phyloP scores from a whole-genome alignment of 2,113 vertebrate species.

The Hemibagrus wyckioides region DNA sequence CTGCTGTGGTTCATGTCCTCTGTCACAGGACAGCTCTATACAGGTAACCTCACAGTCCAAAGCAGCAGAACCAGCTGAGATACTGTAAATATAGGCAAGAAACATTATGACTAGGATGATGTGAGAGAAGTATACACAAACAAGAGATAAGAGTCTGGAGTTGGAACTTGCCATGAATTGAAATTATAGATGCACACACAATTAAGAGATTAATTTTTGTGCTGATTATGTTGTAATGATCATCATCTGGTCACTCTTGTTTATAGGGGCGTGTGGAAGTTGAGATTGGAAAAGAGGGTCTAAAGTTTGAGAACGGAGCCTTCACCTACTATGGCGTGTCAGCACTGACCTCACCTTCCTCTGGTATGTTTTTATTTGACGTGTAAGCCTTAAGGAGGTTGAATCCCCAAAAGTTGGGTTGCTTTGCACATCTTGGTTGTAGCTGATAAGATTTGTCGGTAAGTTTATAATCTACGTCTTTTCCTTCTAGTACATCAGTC shows the following conservation, averaged over 20 bases:
- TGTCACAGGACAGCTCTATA: background rate
- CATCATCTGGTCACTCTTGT: background rate
- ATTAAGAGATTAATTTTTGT: background rate
- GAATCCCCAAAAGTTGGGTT: background rate
- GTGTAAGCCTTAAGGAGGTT: background rate
- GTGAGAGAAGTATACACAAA: background rate
- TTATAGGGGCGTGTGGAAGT: slow-evolving; percentile 87
- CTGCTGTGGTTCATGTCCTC: background rate
- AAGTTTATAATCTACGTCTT: slow-evolving; percentile 6
- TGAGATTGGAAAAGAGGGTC: slow-evolving; percentile 89
- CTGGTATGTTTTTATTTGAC: slow-evolving; percentile 70
- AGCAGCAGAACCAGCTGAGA: background rate
- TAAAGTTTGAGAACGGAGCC: slow-evolving; percentile 91
- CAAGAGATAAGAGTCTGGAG: background rate
- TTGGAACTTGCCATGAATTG: background rate
- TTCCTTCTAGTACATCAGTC: slow-evolving; percentile 79
- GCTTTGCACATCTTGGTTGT: background rate
- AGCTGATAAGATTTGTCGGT: background rate
- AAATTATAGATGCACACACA: background rate
- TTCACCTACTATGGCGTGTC: slow-evolving; percentile 91
- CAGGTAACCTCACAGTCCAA: background rate
- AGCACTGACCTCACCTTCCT: slow-evolving; percentile 81
- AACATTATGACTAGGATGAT: background rate
- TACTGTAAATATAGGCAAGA: background rate
- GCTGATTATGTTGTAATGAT: background rate